Conservation (phyloP, 1,140 invertebrate species). For the Zaprionus davidi region DNA sequence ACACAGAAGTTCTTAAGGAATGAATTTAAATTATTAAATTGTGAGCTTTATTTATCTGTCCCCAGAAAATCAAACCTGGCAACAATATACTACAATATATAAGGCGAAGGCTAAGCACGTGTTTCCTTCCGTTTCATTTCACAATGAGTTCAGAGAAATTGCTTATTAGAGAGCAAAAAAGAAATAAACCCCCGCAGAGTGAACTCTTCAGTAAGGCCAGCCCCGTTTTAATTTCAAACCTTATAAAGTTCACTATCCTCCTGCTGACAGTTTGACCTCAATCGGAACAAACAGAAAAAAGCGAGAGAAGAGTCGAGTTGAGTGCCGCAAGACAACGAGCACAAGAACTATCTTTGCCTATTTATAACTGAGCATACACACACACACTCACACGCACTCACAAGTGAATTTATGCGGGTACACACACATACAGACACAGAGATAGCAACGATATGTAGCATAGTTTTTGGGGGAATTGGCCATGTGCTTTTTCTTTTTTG, state of each 20-base stretch:
- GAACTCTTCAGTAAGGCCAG: slow-evolving; percentile 66
- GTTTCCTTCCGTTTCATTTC: background rate
- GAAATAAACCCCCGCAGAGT: background rate
- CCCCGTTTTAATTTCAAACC: slow-evolving; percentile 55
- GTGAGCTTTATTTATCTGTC: too few relatives aligned
- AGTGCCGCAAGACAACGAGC: slow-evolving; percentile 55
- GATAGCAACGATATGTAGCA: slow-evolving; percentile 45
- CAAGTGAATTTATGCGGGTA: slow-evolving; percentile 43
- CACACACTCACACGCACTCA: slow-evolving; percentile 9
- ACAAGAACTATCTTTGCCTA: slow-evolving; percentile 73
- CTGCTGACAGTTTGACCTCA: slow-evolving; percentile 72
- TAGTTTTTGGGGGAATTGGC: slow-evolving; percentile 41
- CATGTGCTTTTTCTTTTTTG: slow-evolving; percentile 42
- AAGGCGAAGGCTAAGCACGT: background rate
- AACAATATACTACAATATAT: too few relatives aligned
- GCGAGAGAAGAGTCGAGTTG: slow-evolving; percentile 7
- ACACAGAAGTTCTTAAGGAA: too few relatives aligned
- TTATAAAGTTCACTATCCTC: slow-evolving; percentile 79
- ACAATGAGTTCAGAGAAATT: background rate
- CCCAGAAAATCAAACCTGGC: too few relatives aligned
- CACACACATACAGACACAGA: slow-evolving; percentile 24
- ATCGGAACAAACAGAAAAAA: slow-evolving; percentile 50
- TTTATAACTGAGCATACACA: slow-evolving; percentile 61
- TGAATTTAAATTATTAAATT: too few relatives aligned
- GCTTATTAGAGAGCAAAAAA: background rate